Conservation (phyloP, 2,797 vertebrate genomes). For the Jordanella pulchra region DNA sequence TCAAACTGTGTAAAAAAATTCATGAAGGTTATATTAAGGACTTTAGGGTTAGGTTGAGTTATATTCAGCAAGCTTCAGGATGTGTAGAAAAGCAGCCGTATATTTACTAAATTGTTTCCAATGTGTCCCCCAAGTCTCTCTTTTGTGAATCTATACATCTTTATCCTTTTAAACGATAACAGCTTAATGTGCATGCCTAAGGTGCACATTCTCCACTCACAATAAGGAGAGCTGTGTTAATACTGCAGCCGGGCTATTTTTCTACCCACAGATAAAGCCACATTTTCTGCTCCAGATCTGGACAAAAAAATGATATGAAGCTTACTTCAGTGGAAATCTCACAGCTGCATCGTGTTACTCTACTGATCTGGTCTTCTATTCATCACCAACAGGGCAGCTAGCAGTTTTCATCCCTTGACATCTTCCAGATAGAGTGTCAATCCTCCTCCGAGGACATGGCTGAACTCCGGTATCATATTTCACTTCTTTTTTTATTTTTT, state of each 20-base stretch:
- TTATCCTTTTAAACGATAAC: slow-evolving; percentile 26
- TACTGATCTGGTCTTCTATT: slow-evolving; percentile 55
- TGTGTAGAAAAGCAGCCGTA: slow-evolving; percentile 24
- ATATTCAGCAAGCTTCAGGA: background rate
- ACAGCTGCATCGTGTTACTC: slow-evolving; percentile 38
- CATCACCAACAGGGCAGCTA: slow-evolving; percentile 50
- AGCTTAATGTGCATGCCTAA: slow-evolving; percentile 29
- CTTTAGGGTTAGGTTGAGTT: too few species aligned
- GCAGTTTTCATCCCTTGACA: slow-evolving; percentile 57
- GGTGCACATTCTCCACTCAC: slow-evolving; percentile 29
- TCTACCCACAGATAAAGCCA: slow-evolving; percentile 39
- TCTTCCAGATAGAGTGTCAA: slow-evolving; percentile 42
- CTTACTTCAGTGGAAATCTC: slow-evolving; percentile 57
- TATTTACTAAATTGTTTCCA: slow-evolving; percentile 17
- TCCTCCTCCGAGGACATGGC: slow-evolving; percentile 19
- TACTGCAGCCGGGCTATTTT: slow-evolving; percentile 28
- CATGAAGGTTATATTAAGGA: slow-evolving; percentile 34
- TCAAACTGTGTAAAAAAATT: slow-evolving; percentile 42
- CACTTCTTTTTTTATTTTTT: slow-evolving; percentile 15
- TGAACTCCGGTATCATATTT: slow-evolving; percentile 31
- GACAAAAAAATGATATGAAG: slow-evolving; percentile 50
- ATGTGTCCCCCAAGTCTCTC: slow-evolving; percentile 11
- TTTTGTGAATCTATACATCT: slow-evolving; percentile 12
- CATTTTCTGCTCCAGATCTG: slow-evolving; percentile 52
- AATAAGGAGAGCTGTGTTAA: slow-evolving; percentile 40